Base-by-base conservation (phyloP, 2,888 invertebrate species). In the Cistogaster globosa region DNA sequence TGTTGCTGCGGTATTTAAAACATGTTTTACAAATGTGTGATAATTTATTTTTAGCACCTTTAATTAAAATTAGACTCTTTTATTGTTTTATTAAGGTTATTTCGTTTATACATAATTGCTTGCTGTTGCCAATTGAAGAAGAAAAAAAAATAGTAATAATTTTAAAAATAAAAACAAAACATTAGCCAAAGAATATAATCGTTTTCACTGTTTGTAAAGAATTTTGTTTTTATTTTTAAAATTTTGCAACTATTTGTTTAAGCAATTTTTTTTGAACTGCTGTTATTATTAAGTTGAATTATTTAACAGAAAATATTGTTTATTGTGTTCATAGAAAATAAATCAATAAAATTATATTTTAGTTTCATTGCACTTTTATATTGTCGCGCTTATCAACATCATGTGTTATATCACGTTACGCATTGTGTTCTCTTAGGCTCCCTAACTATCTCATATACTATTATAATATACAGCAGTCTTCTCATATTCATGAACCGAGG, bases 11-110 rank as follows among this genome's bases (percentile, higher is more conserved):
- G 48, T 68, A 58, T 42, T 62, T 69, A 63, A 69, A 82, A 78
- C 74, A 79, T 79, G 82, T 85, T 85, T 85, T 71, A 82, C 82
- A 85, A 85, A 82, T 85, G 85, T 85, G 85, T 48, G 85, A 85
- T 85, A 78, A 85, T 82, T 85, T 85, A 82, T 85, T 82, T 85
- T 85, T 85, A 85, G 78, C 85, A 85, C 85, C 85, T 82, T 65
- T 67, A 82, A 85, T 85, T 85, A 79, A 82, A 85, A 79, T 79
- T 82, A 67, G 53, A 75, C 60, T 78, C 79, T 53, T 81, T 63
- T 71, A 26, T 71, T 67, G 57, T 55, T 63, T n/a, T 57, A 51
- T 45, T 69, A 36, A 58, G 16, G 26, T 77, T 77, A 18, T 72
- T 79, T 38, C 8, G 42, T 14, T 53, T 81, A 62, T 26, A 26